These are phyloP conservation scores for Chromoteleia sp. DNA, from an alignment of 2,888 invertebrate species.

Conservation along the genomic window DNA sequence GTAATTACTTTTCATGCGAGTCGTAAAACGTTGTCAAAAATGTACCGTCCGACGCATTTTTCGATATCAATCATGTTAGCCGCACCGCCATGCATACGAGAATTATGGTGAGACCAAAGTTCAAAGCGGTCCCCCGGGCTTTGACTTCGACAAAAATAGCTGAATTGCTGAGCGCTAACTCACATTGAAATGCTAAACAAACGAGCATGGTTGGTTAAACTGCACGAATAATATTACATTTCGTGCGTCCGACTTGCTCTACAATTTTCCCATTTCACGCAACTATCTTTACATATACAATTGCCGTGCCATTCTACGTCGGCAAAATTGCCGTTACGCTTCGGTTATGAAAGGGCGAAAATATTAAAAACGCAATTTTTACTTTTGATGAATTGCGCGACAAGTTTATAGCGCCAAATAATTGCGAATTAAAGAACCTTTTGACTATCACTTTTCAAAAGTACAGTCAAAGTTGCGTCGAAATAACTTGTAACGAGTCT, in stretches of 20 bases:
- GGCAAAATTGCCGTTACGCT: constrained; percentile 50
- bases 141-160: constrained; percentile 67
- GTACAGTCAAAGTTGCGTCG: no score
- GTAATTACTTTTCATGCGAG: constrained; percentile 57
- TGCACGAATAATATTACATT: constrained; percentile 71
- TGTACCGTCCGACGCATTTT: constrained; percentile 70
- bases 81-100: constrained; percentile 71
- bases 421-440: background rate
- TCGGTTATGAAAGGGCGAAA: constrained; percentile 40
- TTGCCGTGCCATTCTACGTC: constrained; percentile 48
- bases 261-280: constrained; percentile 69
- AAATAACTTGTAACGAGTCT: no score
- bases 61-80: constrained; percentile 70
- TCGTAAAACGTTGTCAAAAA: constrained; percentile 63
- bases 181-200: constrained; percentile 71
- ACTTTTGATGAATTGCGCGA: constrained; percentile 19
- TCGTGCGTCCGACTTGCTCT: constrained; percentile 67
- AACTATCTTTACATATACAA: constrained; percentile 68
- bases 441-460: background rate
- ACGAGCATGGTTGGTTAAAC: constrained; percentile 69
- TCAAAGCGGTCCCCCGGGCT: constrained; percentile 75
- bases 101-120: constrained; percentile 76
- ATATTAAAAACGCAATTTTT: constrained; percentile 50
- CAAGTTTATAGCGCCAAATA: background rate
- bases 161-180: constrained; percentile 68